These are phyloP conservation scores for Phortica magna DNA, from an alignment of 2,888 invertebrate species.

Conservation along the genomic window DNA sequence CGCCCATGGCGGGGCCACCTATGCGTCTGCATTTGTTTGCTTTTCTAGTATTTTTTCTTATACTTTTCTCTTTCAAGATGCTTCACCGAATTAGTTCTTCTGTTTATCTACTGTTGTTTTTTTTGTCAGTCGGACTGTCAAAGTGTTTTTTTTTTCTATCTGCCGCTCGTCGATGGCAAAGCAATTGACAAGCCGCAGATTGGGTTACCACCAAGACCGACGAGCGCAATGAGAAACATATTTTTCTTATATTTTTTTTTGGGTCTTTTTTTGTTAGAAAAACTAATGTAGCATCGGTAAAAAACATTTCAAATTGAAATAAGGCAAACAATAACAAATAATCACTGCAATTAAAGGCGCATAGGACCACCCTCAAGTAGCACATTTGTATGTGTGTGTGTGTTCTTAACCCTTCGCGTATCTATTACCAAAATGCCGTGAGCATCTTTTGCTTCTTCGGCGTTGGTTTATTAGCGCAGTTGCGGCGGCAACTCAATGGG, in stretches of 20 bases:
- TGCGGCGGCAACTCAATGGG: neutral
- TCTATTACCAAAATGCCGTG: neutral
- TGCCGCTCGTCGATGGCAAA: conserved; percentile 50
- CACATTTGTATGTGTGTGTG: neutral
- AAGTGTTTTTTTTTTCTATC: conserved; percentile 39
- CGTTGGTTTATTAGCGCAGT: neutral
- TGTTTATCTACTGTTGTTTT: conserved; percentile 19
- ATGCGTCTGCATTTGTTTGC: conserved; percentile 69
- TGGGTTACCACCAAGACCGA: conserved; percentile 54
- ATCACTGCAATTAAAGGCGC: conserved; percentile 53
- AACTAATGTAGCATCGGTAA: neutral
- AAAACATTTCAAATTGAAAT: conserved; percentile 37
- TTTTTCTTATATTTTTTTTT: neutral
- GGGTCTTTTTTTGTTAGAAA: conserved; percentile 11
- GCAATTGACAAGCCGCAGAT: conserved; percentile 64
- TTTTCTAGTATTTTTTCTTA: conserved; percentile 48
- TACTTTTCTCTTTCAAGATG: conserved; percentile 9
- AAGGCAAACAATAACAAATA: conserved; percentile 55
- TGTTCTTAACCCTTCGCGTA: neutral
- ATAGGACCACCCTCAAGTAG: conserved; percentile 43
- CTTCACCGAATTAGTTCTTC: conserved; percentile 22
- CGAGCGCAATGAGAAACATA: neutral
- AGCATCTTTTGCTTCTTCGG: neutral
- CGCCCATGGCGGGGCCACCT: conserved; percentile 55
- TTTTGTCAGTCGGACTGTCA: conserved; percentile 19